Conservation (phyloP, 2,113 vertebrate species). For the Panthera leo region DNA sequence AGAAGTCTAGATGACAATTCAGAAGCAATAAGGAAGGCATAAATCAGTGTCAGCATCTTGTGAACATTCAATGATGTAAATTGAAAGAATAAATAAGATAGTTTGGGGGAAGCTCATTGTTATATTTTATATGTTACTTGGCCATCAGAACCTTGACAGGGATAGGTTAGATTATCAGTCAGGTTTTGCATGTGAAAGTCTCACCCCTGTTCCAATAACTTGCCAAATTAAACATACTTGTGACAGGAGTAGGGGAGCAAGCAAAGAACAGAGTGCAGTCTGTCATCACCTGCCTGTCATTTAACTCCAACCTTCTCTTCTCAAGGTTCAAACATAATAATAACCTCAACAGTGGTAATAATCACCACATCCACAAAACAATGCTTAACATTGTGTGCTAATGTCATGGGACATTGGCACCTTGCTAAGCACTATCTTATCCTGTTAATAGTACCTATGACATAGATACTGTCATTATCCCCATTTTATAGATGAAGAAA, state of each 20-base stretch:
- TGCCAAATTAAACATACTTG: neutral
- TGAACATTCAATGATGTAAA: neutral
- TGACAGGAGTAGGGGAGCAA: neutral
- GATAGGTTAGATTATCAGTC: neutral
- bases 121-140: constrained; percentile 9
- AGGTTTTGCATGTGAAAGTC: neutral
- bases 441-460: neutral
- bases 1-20: neutral
- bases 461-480: neutral
- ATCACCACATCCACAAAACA: neutral
- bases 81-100: neutral
- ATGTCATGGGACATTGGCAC: neutral
- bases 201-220: neutral
- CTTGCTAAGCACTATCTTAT: neutral
- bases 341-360: neutral
- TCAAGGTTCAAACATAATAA: neutral
- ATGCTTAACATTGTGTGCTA: neutral
- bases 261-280: neutral
- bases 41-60: neutral
- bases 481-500: neutral
- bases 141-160: neutral
- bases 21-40: neutral
- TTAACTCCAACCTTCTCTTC: neutral
- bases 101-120: neutral
- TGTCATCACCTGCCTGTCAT: neutral